Base-by-base conservation (phyloP, 2,888 invertebrate genomes). In the Brachypalpus laphriformis region DNA sequence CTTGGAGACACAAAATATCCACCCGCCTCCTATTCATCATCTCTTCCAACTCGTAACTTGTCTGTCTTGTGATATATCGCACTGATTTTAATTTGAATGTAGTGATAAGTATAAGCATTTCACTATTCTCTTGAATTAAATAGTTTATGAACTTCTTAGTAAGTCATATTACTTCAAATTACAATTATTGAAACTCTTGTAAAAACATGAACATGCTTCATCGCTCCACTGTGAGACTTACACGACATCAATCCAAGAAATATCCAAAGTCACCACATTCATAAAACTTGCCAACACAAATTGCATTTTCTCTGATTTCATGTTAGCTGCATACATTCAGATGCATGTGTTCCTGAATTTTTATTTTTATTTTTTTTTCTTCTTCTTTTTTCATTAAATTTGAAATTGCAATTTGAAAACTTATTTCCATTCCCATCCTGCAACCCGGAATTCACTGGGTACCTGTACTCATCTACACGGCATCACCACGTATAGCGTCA, bases 321-420 rank as follows among this genome's bases (percentile, higher is more conserved):
- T 82, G 82, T 82, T 66, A 68, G 77, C 54, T 78, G 68, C 70
- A 74, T 70, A 75, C 45, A 85, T 75, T 65, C 83, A 75, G 65
- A 75, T 75, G 70, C 78, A 83, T 78, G 80, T 80, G 70, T 65
- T 75, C 49, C n/a, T 25, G 56, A 45, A 56, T 65, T 74, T 72
- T 65, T 74, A 68, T 78, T 66, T 77, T 0, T 18, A 7, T 18
- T 59, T 70, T 59, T 34, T 54, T 25, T 11, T 31, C 59, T 57
- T 81, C 28, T 71, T 74, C 56, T 51, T 80, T n/a, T 85, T 83
- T 77, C 80, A 85, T 85, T 85, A 75, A 75, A 80, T 70, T 85
- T 70, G 83, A 85, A 85, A 85, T 80, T 85, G 83, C 80, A 80
- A 85, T 80, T 85, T 85, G 83, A 85, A 85, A 85, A 85, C 83